Conservation (phyloP, 2,113 vertebrate genomes). For the Willisornis vidua region DNA sequence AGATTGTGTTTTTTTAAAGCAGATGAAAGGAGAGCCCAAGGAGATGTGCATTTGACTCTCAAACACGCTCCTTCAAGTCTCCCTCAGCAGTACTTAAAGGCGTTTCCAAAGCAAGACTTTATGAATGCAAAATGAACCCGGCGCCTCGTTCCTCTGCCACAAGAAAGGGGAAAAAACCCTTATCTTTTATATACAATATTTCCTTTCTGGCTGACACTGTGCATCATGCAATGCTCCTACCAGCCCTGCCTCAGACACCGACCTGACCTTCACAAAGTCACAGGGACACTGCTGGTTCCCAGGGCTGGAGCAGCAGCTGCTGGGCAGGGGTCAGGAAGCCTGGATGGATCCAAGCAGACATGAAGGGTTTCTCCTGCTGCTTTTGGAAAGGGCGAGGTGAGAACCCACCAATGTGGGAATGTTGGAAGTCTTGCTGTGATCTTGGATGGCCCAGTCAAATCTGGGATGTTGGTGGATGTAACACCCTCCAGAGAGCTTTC, state of each 20-base stretch:
- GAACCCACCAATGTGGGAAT: fast-evolving
- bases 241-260: slow-evolving; percentile 42
- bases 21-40: slow-evolving; percentile 80
- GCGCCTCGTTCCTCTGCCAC: slow-evolving; percentile 63
- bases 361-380: fast-evolving
- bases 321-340: background rate
- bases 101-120: slow-evolving; percentile 76
- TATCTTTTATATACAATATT: slow-evolving; percentile 73
- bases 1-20: slow-evolving; percentile 73
- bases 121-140: slow-evolving; percentile 80
- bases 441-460: fast-evolving
- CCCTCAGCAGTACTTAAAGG: slow-evolving; percentile 78
- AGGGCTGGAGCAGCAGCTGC: background rate
- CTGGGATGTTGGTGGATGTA: fast-evolving
- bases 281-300: background rate
- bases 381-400: background rate
- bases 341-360: background rate
- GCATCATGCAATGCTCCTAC: background rate
- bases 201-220: slow-evolving; percentile 53
- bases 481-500: background rate
- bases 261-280: slow-evolving; percentile 76
- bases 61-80: slow-evolving; percentile 75
- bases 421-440: background rate
- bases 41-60: slow-evolving; percentile 77
- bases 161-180: slow-evolving; percentile 57